Percentiles rank a stretch among this genome's conserved stretches.
phyloP scores from a whole-genome alignment of 2,113 vertebrate genomes.

The Scomber scombrus region DNA sequence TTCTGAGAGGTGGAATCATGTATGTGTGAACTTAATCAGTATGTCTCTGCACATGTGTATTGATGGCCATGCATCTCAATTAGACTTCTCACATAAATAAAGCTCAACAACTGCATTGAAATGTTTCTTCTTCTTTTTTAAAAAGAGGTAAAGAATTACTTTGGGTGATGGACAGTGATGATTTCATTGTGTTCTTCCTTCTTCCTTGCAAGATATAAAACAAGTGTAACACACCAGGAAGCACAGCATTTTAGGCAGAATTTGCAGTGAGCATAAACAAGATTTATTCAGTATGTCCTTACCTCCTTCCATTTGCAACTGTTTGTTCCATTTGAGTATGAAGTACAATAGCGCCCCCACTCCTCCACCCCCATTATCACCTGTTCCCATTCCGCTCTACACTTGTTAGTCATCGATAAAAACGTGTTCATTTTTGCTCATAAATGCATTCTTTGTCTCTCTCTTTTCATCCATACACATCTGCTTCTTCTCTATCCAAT shows the following conservation, averaged over 20 bases:
- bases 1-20: background rate
- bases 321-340: background rate
- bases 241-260: constrained; percentile 22
- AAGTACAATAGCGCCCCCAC: constrained; percentile 66
- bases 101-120: background rate
- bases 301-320: background rate
- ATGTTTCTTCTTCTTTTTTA: too few relatives aligned
- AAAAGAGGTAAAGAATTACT: background rate
- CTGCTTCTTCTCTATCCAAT: background rate
- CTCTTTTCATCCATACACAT: background rate
- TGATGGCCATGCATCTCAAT: background rate
- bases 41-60: background rate
- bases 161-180: background rate
- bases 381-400: constrained; percentile 4
- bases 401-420: constrained; percentile 40
- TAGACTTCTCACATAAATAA: background rate
- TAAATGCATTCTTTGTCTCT: background rate
- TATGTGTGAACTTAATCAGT: background rate
- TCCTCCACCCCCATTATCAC: constrained; percentile 35
- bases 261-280: constrained; percentile 26
- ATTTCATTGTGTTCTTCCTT: background rate
- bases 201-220: background rate
- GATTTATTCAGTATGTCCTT: constrained; percentile 12
- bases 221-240: background rate
- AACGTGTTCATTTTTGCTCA: constrained; percentile 2